phyloP scores from a whole-genome alignment of 2,113 vertebrate genomes.

The Muntiacus muntjak region DNA sequence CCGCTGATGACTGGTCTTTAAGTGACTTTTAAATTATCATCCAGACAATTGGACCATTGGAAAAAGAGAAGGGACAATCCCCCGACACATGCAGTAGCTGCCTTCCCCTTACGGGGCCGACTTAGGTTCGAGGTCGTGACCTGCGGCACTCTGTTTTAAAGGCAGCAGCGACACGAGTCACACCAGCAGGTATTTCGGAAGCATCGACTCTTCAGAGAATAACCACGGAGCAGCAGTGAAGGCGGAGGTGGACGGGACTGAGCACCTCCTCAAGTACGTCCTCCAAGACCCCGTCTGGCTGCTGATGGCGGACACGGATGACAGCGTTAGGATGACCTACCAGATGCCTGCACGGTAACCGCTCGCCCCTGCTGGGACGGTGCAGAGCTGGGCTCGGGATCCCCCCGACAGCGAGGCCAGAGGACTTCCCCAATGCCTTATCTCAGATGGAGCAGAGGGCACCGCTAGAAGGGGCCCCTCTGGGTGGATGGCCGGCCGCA shows the following conservation, averaged over 20 bases:
- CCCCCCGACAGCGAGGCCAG: not conserved
- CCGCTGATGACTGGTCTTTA: fast-evolving
- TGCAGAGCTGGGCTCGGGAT: not conserved
- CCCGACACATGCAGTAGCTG: fast-evolving
- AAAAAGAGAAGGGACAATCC: no score
- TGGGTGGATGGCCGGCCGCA: fast-evolving
- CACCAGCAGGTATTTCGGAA: slow-evolving; percentile 94
- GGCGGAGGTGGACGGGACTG: slow-evolving; percentile 67
- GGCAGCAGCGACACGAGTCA: slow-evolving; percentile 89
- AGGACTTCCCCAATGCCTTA: not conserved
- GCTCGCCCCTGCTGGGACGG: fast-evolving
- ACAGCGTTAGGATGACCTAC: slow-evolving; percentile 94
- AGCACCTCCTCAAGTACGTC: slow-evolving; percentile 83
- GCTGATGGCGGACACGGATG: slow-evolving; percentile 88
- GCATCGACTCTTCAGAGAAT: slow-evolving; percentile 90
- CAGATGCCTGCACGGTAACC: slow-evolving; percentile 91
- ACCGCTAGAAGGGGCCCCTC: not conserved
- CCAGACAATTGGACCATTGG: fast-evolving
- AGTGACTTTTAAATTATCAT: not conserved
- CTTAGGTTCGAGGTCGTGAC: fast-evolving
- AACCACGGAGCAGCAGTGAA: slow-evolving; percentile 77
- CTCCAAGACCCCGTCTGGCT: slow-evolving; percentile 93
- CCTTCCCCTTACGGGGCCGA: fast-evolving
- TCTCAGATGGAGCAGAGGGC: fast-evolving
- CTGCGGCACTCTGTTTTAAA: slow-evolving; percentile 30